Evolutionary conservation across 1,140 invertebrate genomes (phyloP).

Genomic region (Drosophila cardini): DNA sequence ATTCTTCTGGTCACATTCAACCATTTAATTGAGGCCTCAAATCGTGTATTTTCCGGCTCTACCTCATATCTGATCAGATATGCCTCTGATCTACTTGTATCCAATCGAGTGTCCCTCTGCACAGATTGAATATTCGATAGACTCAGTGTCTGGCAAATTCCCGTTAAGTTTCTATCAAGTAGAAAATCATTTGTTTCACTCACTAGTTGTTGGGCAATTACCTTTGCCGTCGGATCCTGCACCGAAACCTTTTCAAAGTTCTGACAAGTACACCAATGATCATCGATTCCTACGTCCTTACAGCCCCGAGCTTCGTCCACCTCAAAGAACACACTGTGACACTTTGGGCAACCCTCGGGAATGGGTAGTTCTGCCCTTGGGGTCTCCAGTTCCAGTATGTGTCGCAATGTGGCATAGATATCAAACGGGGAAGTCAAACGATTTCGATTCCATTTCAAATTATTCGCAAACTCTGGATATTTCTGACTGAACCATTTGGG

Average conservation of each 20-base stretch:
- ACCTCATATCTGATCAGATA: constrained; percentile 31
- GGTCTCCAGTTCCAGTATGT: constrained; percentile 84
- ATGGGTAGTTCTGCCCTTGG: constrained; percentile 29
- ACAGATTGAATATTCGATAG: constrained; percentile 31
- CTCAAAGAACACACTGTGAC: constrained; percentile 88
- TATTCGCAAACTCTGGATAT: constrained; percentile 87
- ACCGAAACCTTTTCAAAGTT: constrained; percentile 83
- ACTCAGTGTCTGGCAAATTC: constrained; percentile 32
- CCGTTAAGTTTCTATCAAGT: constrained; percentile 34
- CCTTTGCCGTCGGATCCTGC: constrained; percentile 55
- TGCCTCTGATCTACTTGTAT: background rate
- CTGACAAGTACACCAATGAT: constrained; percentile 92
- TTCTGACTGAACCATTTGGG: constrained; percentile 90
- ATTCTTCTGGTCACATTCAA: constrained; percentile 59
- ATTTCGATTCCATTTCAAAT: constrained; percentile 89
- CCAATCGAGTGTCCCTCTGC: constrained; percentile 9
- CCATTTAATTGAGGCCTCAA: constrained; percentile 86
- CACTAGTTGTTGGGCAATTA: constrained; percentile 85
- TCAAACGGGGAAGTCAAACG: constrained; percentile 93
- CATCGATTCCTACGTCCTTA: constrained; percentile 88
- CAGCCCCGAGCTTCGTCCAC: constrained; percentile 89
- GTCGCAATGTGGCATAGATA: constrained; percentile 88
- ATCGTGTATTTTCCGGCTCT: constrained; percentile 84
- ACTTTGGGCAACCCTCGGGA: constrained; percentile 86
- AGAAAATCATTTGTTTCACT: constrained; percentile 83